Evolutionary conservation across 2,797 vertebrate genomes (phyloP).

Genomic region (Liparis tanakae): DNA sequence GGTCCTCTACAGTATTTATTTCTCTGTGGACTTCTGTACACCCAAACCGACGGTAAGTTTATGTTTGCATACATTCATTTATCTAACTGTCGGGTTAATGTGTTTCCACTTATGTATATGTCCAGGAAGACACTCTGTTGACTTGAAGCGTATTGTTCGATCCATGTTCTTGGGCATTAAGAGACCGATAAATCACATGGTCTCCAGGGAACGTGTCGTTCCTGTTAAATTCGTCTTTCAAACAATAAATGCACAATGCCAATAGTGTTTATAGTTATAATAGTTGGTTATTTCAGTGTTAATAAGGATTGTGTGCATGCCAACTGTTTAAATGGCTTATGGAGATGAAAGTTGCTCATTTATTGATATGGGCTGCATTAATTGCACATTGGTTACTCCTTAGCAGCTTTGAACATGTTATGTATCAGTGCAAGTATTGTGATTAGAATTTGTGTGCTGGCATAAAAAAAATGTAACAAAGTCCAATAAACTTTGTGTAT

Average conservation of each 20-base stretch:
- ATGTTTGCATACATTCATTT: not conserved
- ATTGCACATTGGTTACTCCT: conserved; percentile 45
- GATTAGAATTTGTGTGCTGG: not conserved
- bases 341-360: conserved; percentile 60
- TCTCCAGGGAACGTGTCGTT: conserved; percentile 18
- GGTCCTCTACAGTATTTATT: conserved; percentile 80
- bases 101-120: not conserved
- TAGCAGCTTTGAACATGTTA: conserved; percentile 24
- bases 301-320: conserved; percentile 23
- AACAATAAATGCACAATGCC: not conserved
- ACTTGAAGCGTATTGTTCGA: conserved; percentile 24
- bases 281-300: conserved; percentile 19
- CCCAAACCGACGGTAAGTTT: conserved; percentile 76
- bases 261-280: not conserved
- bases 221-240: conserved; percentile 9
- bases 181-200: not conserved
- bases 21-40: conserved; percentile 81
- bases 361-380: conserved; percentile 61
- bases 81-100: not conserved
- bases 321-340: conserved; percentile 41
- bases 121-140: conserved; percentile 4
- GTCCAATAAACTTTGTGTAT: conserved; percentile 1
- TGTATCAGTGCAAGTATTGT: not conserved
- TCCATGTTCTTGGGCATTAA: conserved; percentile 27
- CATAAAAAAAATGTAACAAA: not conserved